These are phyloP conservation scores for Amiota communis DNA, from an alignment of 2,888 invertebrate species.

Conservation along the genomic window DNA sequence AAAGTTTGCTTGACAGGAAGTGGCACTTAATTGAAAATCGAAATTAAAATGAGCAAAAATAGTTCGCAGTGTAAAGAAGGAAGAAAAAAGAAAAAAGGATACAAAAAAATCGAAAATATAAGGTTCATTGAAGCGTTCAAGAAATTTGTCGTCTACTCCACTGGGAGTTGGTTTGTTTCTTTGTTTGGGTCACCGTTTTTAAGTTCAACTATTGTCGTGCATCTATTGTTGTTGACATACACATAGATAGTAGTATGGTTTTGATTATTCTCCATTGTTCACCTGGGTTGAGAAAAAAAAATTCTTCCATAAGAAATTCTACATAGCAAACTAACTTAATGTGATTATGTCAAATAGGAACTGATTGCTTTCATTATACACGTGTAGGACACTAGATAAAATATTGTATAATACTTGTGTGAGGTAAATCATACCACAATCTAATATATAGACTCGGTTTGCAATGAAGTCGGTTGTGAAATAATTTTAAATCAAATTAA, in stretches of 20 bases:
- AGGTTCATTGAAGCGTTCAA: slow-evolving; percentile 17
- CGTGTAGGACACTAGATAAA: too few relatives aligned
- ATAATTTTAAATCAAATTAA: slow-evolving; percentile 31
- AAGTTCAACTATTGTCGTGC: slow-evolving; percentile 22
- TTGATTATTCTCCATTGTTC: slow-evolving; percentile 19
- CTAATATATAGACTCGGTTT: background rate
- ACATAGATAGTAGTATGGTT: slow-evolving; percentile 3
- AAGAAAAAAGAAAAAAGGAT: background rate
- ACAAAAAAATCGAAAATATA: background rate
- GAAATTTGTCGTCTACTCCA: slow-evolving; percentile 11
- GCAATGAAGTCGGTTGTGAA: background rate
- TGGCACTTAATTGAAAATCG: slow-evolving; percentile 64
- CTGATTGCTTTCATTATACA: too few relatives aligned
- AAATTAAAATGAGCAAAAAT: slow-evolving; percentile 54
- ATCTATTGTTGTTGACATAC: background rate
- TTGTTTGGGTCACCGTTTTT: background rate
- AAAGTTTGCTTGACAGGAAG: slow-evolving; percentile 31
- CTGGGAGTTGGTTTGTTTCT: background rate
- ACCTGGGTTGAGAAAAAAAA: slow-evolving; percentile 19
- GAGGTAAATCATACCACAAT: too few relatives aligned
- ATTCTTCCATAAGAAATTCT: background rate
- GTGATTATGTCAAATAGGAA: too few relatives aligned
- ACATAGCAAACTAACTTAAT: too few relatives aligned
- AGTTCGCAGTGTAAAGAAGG: slow-evolving; percentile 38
- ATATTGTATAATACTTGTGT: too few relatives aligned